Conservation (phyloP, 2,888 invertebrate species). For the Pegoplata infirma region DNA sequence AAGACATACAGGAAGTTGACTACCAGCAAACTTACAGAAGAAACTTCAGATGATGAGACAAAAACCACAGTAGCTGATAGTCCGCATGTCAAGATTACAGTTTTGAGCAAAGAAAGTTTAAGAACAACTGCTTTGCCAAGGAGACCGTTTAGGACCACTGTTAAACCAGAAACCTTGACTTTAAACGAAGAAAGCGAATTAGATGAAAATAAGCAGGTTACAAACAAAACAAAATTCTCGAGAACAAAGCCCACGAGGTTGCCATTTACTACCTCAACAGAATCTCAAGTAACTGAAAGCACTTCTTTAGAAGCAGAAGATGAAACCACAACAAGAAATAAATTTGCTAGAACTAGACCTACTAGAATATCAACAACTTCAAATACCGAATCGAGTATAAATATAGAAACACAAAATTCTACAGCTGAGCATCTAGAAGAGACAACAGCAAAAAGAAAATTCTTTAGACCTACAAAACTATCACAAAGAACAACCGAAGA, state of each 20-base stretch:
- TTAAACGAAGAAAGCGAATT: neutral
- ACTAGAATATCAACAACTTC: neutral
- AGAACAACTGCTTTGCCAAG: neutral
- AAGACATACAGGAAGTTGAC: neutral
- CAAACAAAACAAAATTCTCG: neutral
- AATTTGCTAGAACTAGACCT: neutral
- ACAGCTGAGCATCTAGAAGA: neutral
- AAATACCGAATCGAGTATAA: no score
- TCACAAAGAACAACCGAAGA: neutral
- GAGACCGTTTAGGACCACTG: neutral
- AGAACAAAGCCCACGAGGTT: neutral
- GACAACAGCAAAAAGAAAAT: neutral
- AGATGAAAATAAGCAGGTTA: neutral
- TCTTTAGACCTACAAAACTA: neutral
- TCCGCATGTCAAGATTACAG: neutral
- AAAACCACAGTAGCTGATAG: neutral
- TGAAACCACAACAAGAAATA: neutral
- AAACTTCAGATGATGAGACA: neutral
- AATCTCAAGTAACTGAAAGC: neutral
- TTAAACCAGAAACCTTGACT: no score
- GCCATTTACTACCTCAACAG: neutral
- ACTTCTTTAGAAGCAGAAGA: neutral
- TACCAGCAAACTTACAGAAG: no score
- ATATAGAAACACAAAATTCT: no score
- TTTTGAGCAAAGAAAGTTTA: neutral